A percentile compares a stretch with the other conserved stretches of the same genome.
Evolutionary conservation across 2,113 vertebrate species (phyloP).

Genomic region (Otocyon megalotis): DNA sequence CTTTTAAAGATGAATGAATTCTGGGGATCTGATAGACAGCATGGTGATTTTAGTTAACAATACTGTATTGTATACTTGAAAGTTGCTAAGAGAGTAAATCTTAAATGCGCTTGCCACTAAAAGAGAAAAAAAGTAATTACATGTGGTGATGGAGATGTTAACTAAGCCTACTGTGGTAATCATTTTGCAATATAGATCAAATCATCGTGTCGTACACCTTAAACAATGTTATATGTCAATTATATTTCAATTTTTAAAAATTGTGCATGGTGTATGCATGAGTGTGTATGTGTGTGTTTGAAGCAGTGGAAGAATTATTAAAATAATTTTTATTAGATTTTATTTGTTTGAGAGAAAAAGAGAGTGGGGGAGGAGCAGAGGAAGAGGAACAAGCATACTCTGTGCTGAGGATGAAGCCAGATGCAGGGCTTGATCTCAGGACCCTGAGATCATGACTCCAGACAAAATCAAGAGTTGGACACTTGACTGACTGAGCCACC

Average conservation of each 20-base stretch:
- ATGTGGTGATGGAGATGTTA: not conserved
- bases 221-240: not conserved
- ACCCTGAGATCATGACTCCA: not conserved
- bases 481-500: not conserved
- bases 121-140: not conserved
- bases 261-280: not conserved
- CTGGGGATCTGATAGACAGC: not conserved
- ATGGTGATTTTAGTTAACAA: not conserved
- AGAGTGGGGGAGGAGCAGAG: not conserved
- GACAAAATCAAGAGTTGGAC: not conserved
- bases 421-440: not conserved
- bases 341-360: not conserved
- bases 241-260: not conserved
- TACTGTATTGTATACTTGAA: not conserved
- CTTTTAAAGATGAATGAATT: not conserved
- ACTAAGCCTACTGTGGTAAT: not conserved
- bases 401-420: not conserved
- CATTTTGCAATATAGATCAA: not conserved
- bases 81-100: not conserved
- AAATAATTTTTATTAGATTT: conserved; percentile 2
- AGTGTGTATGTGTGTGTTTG: not conserved
- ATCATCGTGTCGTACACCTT: not conserved
- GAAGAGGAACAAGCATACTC: not conserved
- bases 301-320: not conserved
- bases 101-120: not conserved